A percentile compares a stretch with the other conserved stretches of the same genome.
These are phyloP conservation scores for Upupa epops DNA, from an alignment of 2,113 vertebrate genomes.

Conservation along the genomic window DNA sequence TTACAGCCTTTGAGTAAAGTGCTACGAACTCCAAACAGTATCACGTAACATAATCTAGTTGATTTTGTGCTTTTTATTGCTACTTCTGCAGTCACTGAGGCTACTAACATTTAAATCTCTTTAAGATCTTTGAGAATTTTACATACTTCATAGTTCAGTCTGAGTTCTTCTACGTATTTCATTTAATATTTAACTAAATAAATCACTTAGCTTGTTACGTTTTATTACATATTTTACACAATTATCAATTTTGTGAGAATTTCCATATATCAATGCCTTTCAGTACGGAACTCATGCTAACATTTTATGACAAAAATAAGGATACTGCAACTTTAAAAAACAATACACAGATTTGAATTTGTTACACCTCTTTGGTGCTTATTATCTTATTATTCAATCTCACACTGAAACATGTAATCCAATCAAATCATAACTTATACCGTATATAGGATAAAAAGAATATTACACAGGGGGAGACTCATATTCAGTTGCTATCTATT, in stretches of 20 bases:
- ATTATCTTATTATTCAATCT: conserved; percentile 34
- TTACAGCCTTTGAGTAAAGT: not conserved
- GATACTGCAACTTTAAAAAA: conserved; percentile 81
- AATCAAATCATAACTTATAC: conserved; percentile 54
- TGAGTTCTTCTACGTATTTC: not conserved
- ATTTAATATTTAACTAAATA: not conserved
- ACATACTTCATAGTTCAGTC: not conserved
- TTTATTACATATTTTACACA: not conserved
- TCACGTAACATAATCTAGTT: not conserved
- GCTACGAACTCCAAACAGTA: not conserved
- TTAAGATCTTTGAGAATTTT: not conserved
- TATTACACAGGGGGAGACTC: conserved; percentile 79
- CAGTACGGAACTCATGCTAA: not conserved
- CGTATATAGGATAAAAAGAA: conserved; percentile 82
- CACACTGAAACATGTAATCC: conserved; percentile 29
- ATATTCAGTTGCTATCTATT: conserved; percentile 6
- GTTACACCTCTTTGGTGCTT: conserved; percentile 37
- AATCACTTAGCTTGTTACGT: not conserved
- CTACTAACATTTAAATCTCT: not conserved
- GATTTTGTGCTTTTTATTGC: not conserved
- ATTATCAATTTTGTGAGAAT: not conserved
- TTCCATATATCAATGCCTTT: not conserved
- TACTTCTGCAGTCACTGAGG: not conserved
- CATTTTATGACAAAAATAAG: conserved; percentile 3
- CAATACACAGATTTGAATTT: conserved; percentile 30